These are phyloP conservation scores for Apamea epomidion DNA, from an alignment of 2,888 invertebrate genomes.

Conservation along the genomic window DNA sequence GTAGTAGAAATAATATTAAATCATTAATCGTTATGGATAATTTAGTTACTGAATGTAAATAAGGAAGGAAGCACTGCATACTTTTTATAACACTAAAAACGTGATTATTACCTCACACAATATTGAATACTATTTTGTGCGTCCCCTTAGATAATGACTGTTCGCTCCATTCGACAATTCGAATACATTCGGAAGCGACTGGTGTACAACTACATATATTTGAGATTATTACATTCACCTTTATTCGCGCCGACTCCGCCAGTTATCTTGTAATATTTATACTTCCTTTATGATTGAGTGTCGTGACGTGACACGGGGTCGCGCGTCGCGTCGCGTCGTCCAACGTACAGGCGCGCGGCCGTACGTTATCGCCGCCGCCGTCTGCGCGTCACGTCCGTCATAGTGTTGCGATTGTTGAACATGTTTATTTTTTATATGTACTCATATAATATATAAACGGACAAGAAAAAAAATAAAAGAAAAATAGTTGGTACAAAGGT, in stretches of 20 bases:
- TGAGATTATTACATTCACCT: constrained; percentile 1
- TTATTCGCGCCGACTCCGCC: background rate
- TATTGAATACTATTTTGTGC: background rate
- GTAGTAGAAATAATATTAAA: background rate
- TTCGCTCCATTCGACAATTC: background rate
- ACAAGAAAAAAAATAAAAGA: too few species aligned
- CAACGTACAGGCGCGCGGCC: background rate
- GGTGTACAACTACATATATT: background rate
- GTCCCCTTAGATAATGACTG: background rate
- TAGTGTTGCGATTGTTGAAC: background rate
- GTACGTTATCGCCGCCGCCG: constrained; percentile 11
- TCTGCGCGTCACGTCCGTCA: background rate
- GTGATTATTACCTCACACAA: background rate
- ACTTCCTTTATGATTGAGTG: constrained; percentile 18
- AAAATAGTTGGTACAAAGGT: too few species aligned
- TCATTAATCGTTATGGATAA: background rate
- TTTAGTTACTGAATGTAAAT: background rate
- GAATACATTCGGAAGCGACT: background rate
- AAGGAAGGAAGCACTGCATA: background rate
- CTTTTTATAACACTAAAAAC: background rate
- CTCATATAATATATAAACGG: background rate
- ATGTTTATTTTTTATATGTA: background rate
- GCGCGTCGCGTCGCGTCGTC: background rate
- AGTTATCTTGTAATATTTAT: constrained; percentile 11
- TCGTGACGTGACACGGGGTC: constrained; percentile 10